Percentiles rank a stretch among this genome's conserved stretches.
Conservation (phyloP, 2,113 vertebrate species). For the Oxyura jamaicensis region DNA sequence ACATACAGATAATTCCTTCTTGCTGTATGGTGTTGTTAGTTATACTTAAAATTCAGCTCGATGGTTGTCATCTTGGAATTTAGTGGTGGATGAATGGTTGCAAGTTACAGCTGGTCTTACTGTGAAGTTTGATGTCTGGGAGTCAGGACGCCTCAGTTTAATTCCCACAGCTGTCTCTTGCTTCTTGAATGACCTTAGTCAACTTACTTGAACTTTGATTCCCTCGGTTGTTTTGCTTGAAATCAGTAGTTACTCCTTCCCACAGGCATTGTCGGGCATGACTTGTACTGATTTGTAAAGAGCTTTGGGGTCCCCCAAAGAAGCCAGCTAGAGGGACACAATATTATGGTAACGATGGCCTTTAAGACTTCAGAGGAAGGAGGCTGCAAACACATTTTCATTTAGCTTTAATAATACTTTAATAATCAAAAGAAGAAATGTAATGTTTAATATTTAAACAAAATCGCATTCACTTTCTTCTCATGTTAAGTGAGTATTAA, state of each 20-base stretch:
- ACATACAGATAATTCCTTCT: slow-evolving; percentile 28
- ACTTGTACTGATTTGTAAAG: not conserved
- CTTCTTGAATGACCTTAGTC: not conserved
- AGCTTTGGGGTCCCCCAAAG: not conserved
- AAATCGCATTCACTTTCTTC: slow-evolving; percentile 70
- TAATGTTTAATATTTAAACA: slow-evolving; percentile 73
- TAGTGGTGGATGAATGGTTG: not conserved
- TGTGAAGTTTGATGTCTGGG: not conserved
- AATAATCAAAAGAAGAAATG: slow-evolving; percentile 72
- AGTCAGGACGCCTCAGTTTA: not conserved
- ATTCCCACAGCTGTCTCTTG: not conserved
- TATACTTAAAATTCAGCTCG: slow-evolving; percentile 32
- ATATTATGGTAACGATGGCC: not conserved
- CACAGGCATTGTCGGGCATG: not conserved
- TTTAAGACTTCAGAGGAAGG: not conserved
- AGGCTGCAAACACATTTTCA: slow-evolving; percentile 41
- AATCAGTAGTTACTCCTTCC: not conserved
- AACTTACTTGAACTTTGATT: not conserved
- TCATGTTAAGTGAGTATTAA: slow-evolving; percentile 73
- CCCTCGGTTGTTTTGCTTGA: not conserved
- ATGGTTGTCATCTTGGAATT: not conserved
- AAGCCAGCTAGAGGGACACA: slow-evolving; percentile 9
- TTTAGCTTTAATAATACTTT: slow-evolving; percentile 66
- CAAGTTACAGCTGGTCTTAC: not conserved
- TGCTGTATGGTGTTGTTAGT: not conserved